These are phyloP conservation scores for Drosophila ironensis DNA, from an alignment of 1,140 invertebrate genomes.

Conservation along the genomic window DNA sequence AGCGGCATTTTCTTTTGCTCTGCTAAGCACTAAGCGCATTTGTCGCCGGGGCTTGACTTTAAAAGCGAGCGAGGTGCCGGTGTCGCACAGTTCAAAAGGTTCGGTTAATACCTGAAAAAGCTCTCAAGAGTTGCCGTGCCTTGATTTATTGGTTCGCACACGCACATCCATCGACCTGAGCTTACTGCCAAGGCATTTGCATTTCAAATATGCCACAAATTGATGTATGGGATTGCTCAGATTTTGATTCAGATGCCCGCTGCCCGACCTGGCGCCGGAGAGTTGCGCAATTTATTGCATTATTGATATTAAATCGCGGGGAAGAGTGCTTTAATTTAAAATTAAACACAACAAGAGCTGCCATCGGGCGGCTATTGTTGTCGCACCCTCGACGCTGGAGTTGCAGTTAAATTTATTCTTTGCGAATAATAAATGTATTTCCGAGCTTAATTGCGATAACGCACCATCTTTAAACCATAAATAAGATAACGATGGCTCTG, in stretches of 20 bases:
- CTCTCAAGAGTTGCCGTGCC: slow-evolving; percentile 72
- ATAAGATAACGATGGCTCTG: slow-evolving; percentile 42
- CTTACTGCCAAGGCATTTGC: slow-evolving; percentile 61
- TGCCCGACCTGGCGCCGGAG: neutral
- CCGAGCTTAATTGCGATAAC: slow-evolving; percentile 60
- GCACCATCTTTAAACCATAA: slow-evolving; percentile 54
- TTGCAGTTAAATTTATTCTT: slow-evolving; percentile 49
- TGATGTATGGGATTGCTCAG: slow-evolving; percentile 63
- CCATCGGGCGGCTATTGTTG: slow-evolving; percentile 33
- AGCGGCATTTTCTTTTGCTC: slow-evolving; percentile 66
- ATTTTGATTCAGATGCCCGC: slow-evolving; percentile 1
- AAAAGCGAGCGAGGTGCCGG: slow-evolving; percentile 26
- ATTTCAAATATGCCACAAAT: slow-evolving; percentile 60
- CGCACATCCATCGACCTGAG: slow-evolving; percentile 22
- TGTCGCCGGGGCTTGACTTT: slow-evolving; percentile 50
- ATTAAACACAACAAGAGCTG: slow-evolving; percentile 26
- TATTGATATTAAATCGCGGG: slow-evolving; percentile 67
- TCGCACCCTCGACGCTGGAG: neutral
- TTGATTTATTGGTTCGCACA: slow-evolving; percentile 64
- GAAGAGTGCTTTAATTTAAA: slow-evolving; percentile 46
- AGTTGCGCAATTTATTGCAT: slow-evolving; percentile 55
- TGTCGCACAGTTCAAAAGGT: slow-evolving; percentile 51
- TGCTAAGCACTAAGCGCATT: slow-evolving; percentile 75
- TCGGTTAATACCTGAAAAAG: slow-evolving; percentile 71
- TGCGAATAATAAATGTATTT: slow-evolving; percentile 58